Base-by-base conservation (phyloP, 1,140 invertebrate genomes). In the Drosophila pallidifrons region DNA sequence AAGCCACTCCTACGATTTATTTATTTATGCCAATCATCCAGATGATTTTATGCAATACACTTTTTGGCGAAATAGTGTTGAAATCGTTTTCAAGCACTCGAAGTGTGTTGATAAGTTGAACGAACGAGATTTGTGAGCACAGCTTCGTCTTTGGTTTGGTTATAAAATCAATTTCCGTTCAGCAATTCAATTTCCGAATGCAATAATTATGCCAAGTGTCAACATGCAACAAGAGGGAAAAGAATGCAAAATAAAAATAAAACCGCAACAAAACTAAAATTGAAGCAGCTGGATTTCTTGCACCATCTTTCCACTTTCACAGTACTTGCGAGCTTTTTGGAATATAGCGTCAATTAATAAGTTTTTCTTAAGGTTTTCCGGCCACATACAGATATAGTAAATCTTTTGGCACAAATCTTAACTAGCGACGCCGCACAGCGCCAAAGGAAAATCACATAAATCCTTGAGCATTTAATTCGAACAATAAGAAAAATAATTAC, bases 171-270 rank as follows among this genome's bases (percentile, higher is more conserved):
- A 91, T 91, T 91, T 91, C 89, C 89, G 66, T 61, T 72, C 45
- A 41, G 80, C 70, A 75, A 82, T 83, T 88, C 85, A 91, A 91
- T 91, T 91, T 91, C 89, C 89, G 83, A 90, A 91, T 86, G 89
- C 81, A 91, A 91, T 91, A 91, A 91, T 89, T 91, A 91, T 89
- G 81, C 75, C 85, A 81, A 90, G 81, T 89, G 85, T 89, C 85
- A 89, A 75, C 20, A 25, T 75, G 77, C 60, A 88, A 64, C 66
- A 75, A 54, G 7, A 38, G 2, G 35, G 2, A 38, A 8, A 38
- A 38, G 35, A 38, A 38, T 38, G 35, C 35, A 38, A 0, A 38
- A 38, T 38, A 10, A 7, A 38, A 2, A 38, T 10, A 38, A 38
- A 38, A 38, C 10, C 35, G 2, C 35, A 38, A 10, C 35, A 38